Percentiles rank a stretch among this genome's conserved stretches.
These are phyloP conservation scores for Plebejus argus DNA, from an alignment of 2,888 invertebrate genomes.

Conservation along the genomic window DNA sequence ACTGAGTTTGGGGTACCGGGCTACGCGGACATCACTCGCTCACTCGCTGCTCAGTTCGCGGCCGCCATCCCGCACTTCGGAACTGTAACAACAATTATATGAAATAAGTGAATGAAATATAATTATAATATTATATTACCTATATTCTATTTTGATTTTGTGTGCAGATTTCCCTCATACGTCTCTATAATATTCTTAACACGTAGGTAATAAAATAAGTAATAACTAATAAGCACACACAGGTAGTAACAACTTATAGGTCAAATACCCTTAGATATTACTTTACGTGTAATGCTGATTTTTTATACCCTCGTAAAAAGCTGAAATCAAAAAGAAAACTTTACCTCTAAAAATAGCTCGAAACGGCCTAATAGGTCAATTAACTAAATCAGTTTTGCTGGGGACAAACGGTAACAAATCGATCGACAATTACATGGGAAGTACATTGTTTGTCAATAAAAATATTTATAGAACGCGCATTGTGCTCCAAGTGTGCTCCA, in stretches of 20 bases:
- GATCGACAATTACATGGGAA: slow-evolving; percentile 21
- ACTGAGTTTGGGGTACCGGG: slow-evolving; percentile 45
- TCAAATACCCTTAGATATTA: too few relatives aligned
- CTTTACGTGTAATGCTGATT: too few relatives aligned
- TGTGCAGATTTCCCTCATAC: too few relatives aligned
- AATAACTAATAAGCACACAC: too few relatives aligned
- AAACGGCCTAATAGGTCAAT: neutral
- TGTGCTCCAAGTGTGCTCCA: slow-evolving; percentile 16
- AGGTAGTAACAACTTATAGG: too few relatives aligned
- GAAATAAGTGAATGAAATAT: neutral
- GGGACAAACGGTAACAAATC: neutral
- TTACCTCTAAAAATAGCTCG: neutral
- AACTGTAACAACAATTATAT: slow-evolving; percentile 36
- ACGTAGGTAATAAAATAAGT: too few relatives aligned
- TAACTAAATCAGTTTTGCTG: neutral
- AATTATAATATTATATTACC: too few relatives aligned
- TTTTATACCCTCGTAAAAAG: too few relatives aligned
- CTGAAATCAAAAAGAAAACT: neutral
- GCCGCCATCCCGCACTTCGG: slow-evolving; percentile 34
- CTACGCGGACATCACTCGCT: slow-evolving; percentile 40
- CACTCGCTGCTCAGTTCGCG: slow-evolving; percentile 30
- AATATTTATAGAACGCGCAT: slow-evolving; percentile 23
- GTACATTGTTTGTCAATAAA: slow-evolving; percentile 29
- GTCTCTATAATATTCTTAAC: too few relatives aligned
- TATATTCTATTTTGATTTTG: too few relatives aligned